phyloP scores from a whole-genome alignment of 2,113 vertebrate genomes.

The Sula dactylatra region DNA sequence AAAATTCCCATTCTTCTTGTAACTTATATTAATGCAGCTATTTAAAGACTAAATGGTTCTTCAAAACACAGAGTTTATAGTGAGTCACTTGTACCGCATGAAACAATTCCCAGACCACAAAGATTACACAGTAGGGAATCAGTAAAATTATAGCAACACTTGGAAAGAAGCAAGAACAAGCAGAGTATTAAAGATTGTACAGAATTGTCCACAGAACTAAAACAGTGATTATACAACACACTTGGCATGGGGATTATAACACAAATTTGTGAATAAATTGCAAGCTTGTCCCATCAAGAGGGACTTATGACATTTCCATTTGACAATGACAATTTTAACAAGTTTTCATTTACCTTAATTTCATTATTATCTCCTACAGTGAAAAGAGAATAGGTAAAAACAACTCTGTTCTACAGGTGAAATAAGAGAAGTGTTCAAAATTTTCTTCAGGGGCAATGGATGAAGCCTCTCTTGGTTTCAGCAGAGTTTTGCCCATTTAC shows the following conservation, averaged over 20 bases:
- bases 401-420: background rate
- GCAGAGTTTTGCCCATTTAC: background rate
- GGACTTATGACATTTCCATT: background rate
- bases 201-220: background rate
- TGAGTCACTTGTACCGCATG: background rate
- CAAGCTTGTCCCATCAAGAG: background rate
- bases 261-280: background rate
- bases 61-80: background rate
- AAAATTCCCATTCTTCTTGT: background rate
- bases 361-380: background rate
- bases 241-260: background rate
- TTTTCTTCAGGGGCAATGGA: background rate
- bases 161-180: background rate
- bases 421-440: background rate
- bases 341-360: background rate
- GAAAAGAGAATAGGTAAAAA: slow-evolving; percentile 1
- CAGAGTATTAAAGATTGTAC: background rate
- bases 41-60: background rate
- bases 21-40: background rate
- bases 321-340: background rate
- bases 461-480: background rate
- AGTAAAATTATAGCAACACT: background rate
- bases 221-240: background rate
- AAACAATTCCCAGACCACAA: background rate
- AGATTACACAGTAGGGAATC: background rate